A percentile compares a stretch with the other conserved stretches of the same genome.
phyloP scores from a whole-genome alignment of 1,140 invertebrate genomes.

The Chlorops oryzae region DNA sequence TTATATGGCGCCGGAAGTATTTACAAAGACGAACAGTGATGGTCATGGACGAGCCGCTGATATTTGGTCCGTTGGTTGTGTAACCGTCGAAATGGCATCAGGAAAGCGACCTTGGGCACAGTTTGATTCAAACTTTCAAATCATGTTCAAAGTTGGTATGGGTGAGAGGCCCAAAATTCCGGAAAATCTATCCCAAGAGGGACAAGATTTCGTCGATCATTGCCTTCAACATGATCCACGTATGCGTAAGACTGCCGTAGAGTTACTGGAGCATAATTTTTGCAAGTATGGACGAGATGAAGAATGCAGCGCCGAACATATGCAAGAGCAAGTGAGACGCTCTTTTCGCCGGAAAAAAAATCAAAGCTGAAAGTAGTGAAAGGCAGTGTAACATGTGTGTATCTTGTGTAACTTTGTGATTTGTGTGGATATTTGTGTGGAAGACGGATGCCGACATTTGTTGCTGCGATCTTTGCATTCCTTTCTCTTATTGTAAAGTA shows the following conservation, averaged over 20 bases:
- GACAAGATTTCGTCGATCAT: slow-evolving; percentile 63
- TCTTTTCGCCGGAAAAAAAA: slow-evolving; percentile 40
- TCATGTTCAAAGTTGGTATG: slow-evolving; percentile 88
- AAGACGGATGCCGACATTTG: too few species aligned
- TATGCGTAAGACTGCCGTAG: slow-evolving; percentile 57
- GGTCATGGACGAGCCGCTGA: slow-evolving; percentile 84
- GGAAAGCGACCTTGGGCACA: slow-evolving; percentile 82
- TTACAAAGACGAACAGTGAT: slow-evolving; percentile 67
- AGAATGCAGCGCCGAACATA: slow-evolving; percentile 32
- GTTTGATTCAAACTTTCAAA: slow-evolving; percentile 83
- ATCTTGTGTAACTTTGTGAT: too few species aligned
- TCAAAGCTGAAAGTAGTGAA: too few species aligned
- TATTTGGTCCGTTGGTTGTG: slow-evolving; percentile 86
- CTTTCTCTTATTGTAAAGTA: too few species aligned
- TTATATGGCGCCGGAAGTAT: slow-evolving; percentile 87
- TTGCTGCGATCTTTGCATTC: too few species aligned
- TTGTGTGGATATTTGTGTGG: too few species aligned
- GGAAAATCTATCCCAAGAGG: slow-evolving; percentile 66
- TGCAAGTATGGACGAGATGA: slow-evolving; percentile 50
- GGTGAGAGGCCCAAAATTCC: slow-evolving; percentile 70
- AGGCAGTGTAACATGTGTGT: too few species aligned
- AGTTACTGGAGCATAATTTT: slow-evolving; percentile 68
- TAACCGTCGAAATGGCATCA: slow-evolving; percentile 83
- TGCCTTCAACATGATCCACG: slow-evolving; percentile 76
- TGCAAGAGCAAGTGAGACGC: slow-evolving; percentile 36